These are phyloP conservation scores for Microctonus aethiopoides DNA, from an alignment of 2,888 invertebrate species.

Conservation along the genomic window DNA sequence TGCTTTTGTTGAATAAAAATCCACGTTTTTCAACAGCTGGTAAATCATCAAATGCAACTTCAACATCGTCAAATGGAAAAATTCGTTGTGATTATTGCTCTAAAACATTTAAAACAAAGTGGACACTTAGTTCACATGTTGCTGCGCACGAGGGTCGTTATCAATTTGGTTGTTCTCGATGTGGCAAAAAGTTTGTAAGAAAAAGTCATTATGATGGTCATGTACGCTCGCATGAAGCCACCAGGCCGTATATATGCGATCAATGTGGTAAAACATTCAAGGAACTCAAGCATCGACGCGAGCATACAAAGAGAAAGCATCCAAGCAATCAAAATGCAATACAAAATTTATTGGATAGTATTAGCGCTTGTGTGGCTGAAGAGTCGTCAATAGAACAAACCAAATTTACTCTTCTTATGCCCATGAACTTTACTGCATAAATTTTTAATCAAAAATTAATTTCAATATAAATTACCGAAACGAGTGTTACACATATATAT, in stretches of 20 bases:
- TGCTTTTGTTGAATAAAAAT: conserved; percentile 57
- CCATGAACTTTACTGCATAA: conserved; percentile 59
- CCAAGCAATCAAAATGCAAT: conserved; percentile 57
- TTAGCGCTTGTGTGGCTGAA: conserved; percentile 59
- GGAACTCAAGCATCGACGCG: conserved; percentile 63
- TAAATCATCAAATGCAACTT: conserved; percentile 16
- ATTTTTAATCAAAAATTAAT: conserved; percentile 21
- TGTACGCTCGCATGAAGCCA: conserved; percentile 62
- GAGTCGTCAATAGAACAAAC: conserved; percentile 56
- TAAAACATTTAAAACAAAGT: conserved; percentile 64
- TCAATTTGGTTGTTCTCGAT: conserved; percentile 64
- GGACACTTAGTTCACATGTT: conserved; percentile 64
- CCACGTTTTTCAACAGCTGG: conserved; percentile 37
- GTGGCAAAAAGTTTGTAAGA: conserved; percentile 65
- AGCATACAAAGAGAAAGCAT: conserved; percentile 63
- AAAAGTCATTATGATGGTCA: conserved; percentile 66
- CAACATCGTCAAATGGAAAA: conserved; percentile 36
- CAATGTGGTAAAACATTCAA: conserved; percentile 64
- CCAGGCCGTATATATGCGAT: conserved; percentile 63
- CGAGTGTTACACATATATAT: neutral
- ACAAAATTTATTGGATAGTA: conserved; percentile 60
- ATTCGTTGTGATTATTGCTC: conserved; percentile 63
- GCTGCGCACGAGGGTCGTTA: conserved; percentile 65
- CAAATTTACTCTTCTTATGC: conserved; percentile 62
- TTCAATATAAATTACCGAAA: neutral